Percentiles rank a stretch among this genome's conserved stretches.
Conservation (phyloP, 2,888 invertebrate genomes). For the Limnephilus rhombicus region DNA sequence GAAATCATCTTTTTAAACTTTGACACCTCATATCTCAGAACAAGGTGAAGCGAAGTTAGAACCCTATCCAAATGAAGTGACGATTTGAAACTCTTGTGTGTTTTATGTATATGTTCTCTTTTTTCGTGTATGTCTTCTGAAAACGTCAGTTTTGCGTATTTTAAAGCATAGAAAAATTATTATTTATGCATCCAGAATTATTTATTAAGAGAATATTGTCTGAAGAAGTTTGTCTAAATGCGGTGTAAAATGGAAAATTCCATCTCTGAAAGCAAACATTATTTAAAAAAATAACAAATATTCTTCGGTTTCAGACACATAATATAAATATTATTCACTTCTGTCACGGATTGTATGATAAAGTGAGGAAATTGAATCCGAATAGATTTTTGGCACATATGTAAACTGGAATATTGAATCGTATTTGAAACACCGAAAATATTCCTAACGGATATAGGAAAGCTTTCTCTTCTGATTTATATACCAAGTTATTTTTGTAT, state of each 20-base stretch:
- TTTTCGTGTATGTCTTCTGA: too few species aligned
- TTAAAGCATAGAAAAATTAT: too few species aligned
- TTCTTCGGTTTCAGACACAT: background rate
- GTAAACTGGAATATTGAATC: conserved; percentile 35
- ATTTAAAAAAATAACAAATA: background rate
- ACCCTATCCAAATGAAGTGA: too few species aligned
- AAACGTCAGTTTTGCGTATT: too few species aligned
- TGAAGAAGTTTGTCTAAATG: too few species aligned
- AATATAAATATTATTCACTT: conserved; percentile 29
- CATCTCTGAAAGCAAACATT: background rate
- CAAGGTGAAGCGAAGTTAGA: too few species aligned
- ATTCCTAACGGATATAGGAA: conserved; percentile 38
- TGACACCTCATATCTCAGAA: too few species aligned
- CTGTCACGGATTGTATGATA: conserved; percentile 38
- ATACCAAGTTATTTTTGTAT: conserved; percentile 2
- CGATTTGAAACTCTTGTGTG: too few species aligned
- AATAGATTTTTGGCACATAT: conserved; percentile 43
- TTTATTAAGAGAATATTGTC: too few species aligned
- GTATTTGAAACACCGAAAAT: conserved; percentile 30
- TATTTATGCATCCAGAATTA: too few species aligned
- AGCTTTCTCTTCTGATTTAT: conserved; percentile 5
- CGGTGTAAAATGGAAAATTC: background rate
- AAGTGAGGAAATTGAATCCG: conserved; percentile 49
- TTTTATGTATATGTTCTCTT: too few species aligned
- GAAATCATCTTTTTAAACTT: too few species aligned